Evolutionary conservation across 2,797 vertebrate species (phyloP).

Genomic region (Clarias pachynema): DNA sequence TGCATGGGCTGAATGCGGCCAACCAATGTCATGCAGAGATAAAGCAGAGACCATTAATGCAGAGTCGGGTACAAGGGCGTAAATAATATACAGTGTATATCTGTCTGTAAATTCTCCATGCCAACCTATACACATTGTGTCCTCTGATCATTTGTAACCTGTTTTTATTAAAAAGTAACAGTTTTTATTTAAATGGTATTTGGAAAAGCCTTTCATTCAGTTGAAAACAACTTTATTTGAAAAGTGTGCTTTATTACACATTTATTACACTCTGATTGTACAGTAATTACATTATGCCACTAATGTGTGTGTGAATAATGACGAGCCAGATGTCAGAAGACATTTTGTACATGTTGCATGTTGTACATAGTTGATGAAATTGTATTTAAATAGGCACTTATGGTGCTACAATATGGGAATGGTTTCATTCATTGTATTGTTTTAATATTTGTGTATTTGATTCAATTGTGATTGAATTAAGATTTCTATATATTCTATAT

Average conservation of each 20-base stretch:
- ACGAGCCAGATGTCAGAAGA: neutral
- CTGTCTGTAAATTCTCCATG: neutral
- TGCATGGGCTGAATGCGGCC: no score
- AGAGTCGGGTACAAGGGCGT: no score
- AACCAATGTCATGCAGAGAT: no score
- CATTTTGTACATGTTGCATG: neutral
- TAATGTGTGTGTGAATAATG: neutral
- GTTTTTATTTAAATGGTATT: neutral
- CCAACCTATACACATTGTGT: neutral
- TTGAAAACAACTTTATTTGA: neutral
- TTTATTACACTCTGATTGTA: slow-evolving; percentile 27
- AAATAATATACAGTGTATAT: no score
- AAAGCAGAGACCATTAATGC: no score
- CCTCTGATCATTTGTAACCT: neutral
- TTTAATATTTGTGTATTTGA: neutral
- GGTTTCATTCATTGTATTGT: neutral
- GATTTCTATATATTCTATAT: neutral
- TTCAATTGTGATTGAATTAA: neutral
- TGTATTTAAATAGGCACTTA: neutral
- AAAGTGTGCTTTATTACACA: slow-evolving; percentile 13
- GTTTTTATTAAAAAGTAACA: neutral
- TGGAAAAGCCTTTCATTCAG: neutral
- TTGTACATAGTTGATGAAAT: neutral
- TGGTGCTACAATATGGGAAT: neutral
- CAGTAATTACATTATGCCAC: neutral